Evolutionary conservation across 2,888 invertebrate species (phyloP), one percentile per base, ranked within the genome.

Genomic region (Hecatera dysodea): DNA sequence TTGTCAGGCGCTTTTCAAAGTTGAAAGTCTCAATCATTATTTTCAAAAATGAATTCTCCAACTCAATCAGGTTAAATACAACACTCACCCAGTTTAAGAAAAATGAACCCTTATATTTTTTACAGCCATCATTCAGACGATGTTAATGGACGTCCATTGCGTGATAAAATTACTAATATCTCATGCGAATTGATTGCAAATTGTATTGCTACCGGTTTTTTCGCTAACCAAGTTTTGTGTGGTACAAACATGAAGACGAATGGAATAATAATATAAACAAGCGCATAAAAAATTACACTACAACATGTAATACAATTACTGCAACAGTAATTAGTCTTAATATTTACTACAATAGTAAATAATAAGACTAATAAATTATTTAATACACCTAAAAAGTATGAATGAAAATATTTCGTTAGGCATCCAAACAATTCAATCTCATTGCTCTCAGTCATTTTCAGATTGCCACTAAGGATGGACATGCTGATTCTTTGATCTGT

Each of bases 131-230:
- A 75, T 77, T 79, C 80, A 75, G 72, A 53, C 53, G 61, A 72
- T 59, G 77, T 70, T 78, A 83, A 86, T 86, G 84, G 66, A 73
- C 67, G 60, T 67, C 60, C 59, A 64, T 67, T 68, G 72, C 64
- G 60, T 66, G 62, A 72, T 75, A 67, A 86, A 84, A 85, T 83
- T 78, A 81, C 73, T 82, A 76, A 83, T 82, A 80, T 75, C 75
- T 80, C 77, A 80, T 71, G 66, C 24, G 69, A 79, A 87, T 88
- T 87, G 80, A 84, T 83, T 84, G 84, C 86, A 87, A 88, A 87
- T 87, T 86, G 82, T 76, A 75, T 64, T 44, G 85, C 88, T 87
- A 88, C 89, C 84, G 86, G 87, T 86, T 88, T 84, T 85, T 80
- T 74, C 66, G 66, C 48, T 74, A 72, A 76, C 64, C 60, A 63